A percentile compares a stretch with the other conserved stretches of the same genome.
phyloP scores from a whole-genome alignment of 2,113 vertebrate genomes.

The Eclectus roratus region DNA sequence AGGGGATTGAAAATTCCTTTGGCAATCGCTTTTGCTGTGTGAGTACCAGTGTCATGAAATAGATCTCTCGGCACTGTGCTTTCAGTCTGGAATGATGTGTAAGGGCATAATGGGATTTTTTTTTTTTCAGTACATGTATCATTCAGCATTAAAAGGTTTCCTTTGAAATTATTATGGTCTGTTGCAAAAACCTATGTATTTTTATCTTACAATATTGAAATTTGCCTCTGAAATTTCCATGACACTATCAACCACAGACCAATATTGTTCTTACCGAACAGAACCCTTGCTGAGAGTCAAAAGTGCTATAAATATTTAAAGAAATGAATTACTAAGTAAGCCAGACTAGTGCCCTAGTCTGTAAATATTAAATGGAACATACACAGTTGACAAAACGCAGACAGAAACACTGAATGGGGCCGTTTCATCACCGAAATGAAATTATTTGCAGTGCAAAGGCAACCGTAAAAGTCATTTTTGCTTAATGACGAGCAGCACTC shows the following conservation, averaged over 20 bases:
- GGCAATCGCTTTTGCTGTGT: background rate
- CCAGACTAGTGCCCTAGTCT: background rate
- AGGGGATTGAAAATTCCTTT: background rate
- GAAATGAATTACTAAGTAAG: conserved; percentile 37
- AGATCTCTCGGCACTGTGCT: background rate
- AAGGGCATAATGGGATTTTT: background rate
- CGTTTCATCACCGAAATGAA: background rate
- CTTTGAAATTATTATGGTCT: background rate
- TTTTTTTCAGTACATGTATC: background rate
- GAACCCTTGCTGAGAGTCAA: conserved; percentile 14
- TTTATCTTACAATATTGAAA: conserved; percentile 22
- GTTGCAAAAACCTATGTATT: conserved; percentile 21
- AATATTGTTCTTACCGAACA: conserved; percentile 39
- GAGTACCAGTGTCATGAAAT: background rate
- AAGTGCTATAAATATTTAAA: conserved; percentile 71
- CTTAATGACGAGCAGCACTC: background rate
- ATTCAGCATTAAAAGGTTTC: conserved; percentile 30
- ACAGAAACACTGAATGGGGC: conserved; percentile 14
- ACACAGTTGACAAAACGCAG: conserved; percentile 25
- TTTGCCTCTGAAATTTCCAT: conserved; percentile 56
- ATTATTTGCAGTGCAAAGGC: background rate
- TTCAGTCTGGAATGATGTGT: background rate
- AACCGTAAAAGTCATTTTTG: background rate
- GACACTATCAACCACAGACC: background rate
- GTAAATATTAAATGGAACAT: conserved; percentile 26